phyloP scores from a whole-genome alignment of 2,797 vertebrate species.

The Hypotaenidia philippensis region DNA sequence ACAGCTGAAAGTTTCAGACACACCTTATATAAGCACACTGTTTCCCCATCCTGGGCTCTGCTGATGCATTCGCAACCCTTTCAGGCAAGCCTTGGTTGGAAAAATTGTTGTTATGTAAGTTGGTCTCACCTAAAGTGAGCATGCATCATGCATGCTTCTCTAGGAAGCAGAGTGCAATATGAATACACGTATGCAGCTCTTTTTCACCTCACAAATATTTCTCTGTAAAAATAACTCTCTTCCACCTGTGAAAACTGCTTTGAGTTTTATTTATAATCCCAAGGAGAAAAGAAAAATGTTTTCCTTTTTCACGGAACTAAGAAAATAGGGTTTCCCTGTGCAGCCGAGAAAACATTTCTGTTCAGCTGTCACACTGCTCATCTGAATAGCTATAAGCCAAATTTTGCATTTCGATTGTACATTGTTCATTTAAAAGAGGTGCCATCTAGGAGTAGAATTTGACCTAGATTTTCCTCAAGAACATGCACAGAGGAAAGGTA shows the following conservation, averaged over 20 bases:
- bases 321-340: conserved; percentile 22
- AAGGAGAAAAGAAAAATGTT: conserved; percentile 30
- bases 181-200: not conserved
- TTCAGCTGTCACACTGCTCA: conserved; percentile 6
- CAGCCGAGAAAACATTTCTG: conserved; percentile 24
- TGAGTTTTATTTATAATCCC: not conserved
- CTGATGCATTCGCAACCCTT: not conserved
- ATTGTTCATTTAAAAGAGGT: conserved; percentile 8
- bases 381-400: conserved; percentile 13
- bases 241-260: conserved; percentile 19
- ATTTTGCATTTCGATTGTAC: not conserved
- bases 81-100: not conserved
- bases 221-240: not conserved
- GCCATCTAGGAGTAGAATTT: conserved; percentile 11
- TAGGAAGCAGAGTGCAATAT: not conserved
- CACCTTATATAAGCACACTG: not conserved
- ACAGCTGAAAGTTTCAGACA: not conserved
- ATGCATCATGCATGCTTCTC: not conserved
- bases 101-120: not conserved
- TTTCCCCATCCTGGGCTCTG: not conserved
- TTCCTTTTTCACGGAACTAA: conserved; percentile 22
- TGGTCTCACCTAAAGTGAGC: not conserved
- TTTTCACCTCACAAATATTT: conserved; percentile 30
- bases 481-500: not conserved
- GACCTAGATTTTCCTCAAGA: conserved; percentile 18